Evolutionary conservation across 2,888 invertebrate species (phyloP).

Genomic region (Alcis repandata): DNA sequence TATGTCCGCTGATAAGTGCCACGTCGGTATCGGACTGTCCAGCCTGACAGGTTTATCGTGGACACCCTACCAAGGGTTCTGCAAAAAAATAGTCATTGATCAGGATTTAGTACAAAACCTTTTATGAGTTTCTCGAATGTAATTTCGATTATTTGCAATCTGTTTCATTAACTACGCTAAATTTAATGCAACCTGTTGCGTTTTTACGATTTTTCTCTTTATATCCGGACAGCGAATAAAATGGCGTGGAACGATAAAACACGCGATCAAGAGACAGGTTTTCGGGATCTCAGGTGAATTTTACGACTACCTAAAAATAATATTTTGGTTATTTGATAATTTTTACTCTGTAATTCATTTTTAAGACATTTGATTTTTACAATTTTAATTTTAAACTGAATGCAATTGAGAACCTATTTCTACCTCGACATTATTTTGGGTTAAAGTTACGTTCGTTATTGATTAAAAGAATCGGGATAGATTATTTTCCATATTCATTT

Average conservation of each 20-base stretch:
- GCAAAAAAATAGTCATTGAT: conserved; percentile 60
- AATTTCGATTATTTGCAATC: conserved; percentile 25
- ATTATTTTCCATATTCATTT: too few relatives aligned
- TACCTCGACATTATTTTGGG: too few relatives aligned
- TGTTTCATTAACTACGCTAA: conserved; percentile 24
- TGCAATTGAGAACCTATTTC: too few relatives aligned
- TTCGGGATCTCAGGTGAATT: conserved; percentile 13
- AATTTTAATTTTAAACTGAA: too few relatives aligned
- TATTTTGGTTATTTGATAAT: conserved; percentile 1
- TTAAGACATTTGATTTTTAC: neutral
- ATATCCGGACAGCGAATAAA: conserved; percentile 24
- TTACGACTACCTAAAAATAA: neutral
- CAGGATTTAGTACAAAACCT: conserved; percentile 46
- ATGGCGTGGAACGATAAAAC: conserved; percentile 15
- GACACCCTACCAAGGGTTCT: conserved; percentile 78
- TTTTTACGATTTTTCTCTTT: conserved; percentile 17
- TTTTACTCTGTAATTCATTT: neutral
- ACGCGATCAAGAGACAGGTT: conserved; percentile 7
- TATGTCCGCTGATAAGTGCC: conserved; percentile 83
- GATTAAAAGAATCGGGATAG: too few relatives aligned
- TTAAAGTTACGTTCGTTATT: too few relatives aligned
- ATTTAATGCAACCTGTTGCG: conserved; percentile 28
- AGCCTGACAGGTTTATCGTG: conserved; percentile 80
- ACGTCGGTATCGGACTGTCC: conserved; percentile 78
- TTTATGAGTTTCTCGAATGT: conserved; percentile 40